These are phyloP conservation scores for Furcula furcula DNA, from an alignment of 2,888 invertebrate genomes.

Conservation along the genomic window DNA sequence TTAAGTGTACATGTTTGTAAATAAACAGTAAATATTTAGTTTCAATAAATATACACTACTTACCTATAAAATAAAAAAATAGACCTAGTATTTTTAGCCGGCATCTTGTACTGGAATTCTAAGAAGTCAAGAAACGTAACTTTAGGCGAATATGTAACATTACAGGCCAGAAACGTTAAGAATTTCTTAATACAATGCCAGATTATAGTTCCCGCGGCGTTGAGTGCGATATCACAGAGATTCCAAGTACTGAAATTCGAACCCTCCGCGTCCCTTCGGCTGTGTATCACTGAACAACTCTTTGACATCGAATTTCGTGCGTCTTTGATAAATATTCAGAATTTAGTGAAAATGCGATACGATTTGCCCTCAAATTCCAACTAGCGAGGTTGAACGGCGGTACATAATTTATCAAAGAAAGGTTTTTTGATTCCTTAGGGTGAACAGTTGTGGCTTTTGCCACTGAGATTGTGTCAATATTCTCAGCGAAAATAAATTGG, in stretches of 20 bases:
- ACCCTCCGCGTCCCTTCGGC: constrained; percentile 32
- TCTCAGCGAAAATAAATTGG: constrained; percentile 4
- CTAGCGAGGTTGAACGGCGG: constrained; percentile 15
- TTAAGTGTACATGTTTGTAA: no score
- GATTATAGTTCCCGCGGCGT: constrained; percentile 40
- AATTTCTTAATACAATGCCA: constrained; percentile 44
- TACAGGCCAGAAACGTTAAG: constrained; percentile 19
- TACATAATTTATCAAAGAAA: constrained; percentile 35
- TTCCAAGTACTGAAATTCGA: constrained; percentile 49
- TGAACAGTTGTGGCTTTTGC: constrained; percentile 12
- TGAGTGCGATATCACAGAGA: constrained; percentile 45
- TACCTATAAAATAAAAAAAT: no score
- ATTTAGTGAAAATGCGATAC: constrained; percentile 30
- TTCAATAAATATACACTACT: no score
- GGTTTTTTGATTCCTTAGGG: constrained; percentile 11
- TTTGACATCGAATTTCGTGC: constrained; percentile 46
- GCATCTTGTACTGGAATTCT: no score
- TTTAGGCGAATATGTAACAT: no score
- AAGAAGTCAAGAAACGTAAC: no score
- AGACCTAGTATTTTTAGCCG: no score
- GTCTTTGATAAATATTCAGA: constrained; percentile 41
- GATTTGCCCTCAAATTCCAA: constrained; percentile 27
- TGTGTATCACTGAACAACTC: constrained; percentile 41
- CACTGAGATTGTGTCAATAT: constrained; percentile 14
- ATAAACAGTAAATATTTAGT: no score